Base-by-base conservation (phyloP, 2,797 vertebrate species). In the Adrianichthys oophorus region DNA sequence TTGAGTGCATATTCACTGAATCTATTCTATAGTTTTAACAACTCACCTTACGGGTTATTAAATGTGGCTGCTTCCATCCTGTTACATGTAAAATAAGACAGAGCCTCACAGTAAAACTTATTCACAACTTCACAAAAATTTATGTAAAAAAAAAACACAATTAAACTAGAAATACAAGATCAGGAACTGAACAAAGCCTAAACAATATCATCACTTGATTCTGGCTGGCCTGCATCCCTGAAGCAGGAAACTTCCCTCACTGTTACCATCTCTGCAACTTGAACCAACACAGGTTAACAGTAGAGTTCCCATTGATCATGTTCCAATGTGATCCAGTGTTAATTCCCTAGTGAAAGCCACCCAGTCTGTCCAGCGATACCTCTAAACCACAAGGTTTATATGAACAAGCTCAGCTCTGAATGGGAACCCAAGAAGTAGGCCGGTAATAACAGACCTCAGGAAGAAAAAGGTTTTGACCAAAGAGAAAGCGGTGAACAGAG, bases 201-300 rank as follows among this genome's bases (percentile, higher is more conserved):
- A 26, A 26, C 26, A 26, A 37, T 37, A 12, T 37, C 32, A 37
- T 10, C 80, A 49, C 91, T 92, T 67, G 86, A 89, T 78, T 73
- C 68, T 49, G 69, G 72, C 80, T 56, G 93, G 95, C 89, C 91
- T 90, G 68, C 92, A 93, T 72, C 92, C 89, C 0, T 71, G 86
- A 80, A 93, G 93, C 74, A 93, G 92, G 83, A 96, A 95, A 74
- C 91, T 94, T 82, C 94, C 76, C 88, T 94, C 83, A 96, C 91
- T 85, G 90, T 87, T 85, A 73, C 67, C 71, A 74, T 54, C 76
- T 86, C 72, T 67, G 66, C 70, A 73, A 89, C 78, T 91, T 41
- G 67, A 88, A 70, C 94, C 93, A 82, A 94, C 91, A 89, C 93
- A 95, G 92, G 95, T 98, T 90, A 91, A 72, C 71, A 47, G 56